phyloP scores from a whole-genome alignment of 2,113 vertebrate genomes.

The Helogale parvula region DNA sequence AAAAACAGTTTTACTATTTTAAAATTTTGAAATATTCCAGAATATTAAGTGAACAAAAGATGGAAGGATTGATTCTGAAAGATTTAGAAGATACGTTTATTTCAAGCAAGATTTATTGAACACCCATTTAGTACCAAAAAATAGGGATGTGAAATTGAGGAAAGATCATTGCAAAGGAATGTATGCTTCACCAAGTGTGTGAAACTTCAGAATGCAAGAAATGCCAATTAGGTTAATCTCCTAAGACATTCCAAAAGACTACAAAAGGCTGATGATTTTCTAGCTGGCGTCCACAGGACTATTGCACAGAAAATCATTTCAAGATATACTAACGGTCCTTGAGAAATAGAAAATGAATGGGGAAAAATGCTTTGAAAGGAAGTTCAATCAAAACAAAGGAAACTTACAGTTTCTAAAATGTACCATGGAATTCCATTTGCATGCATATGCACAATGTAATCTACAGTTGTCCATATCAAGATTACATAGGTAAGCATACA shows the following conservation, averaged over 20 bases:
- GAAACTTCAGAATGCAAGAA: neutral
- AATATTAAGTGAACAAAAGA: neutral
- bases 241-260: neutral
- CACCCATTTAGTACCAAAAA: neutral
- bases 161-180: neutral
- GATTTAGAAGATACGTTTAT: neutral
- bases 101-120: neutral
- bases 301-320: neutral
- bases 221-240: slow-evolving; percentile 33
- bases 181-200: neutral
- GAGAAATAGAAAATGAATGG: neutral
- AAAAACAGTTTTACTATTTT: neutral
- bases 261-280: neutral
- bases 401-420: neutral
- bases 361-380: neutral
- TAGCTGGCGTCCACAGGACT: neutral
- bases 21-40: neutral
- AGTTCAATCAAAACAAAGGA: neutral
- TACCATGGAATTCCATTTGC: neutral
- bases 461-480: neutral
- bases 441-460: neutral
- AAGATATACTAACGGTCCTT: neutral
- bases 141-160: neutral
- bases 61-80: neutral
- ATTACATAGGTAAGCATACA: neutral